These are phyloP conservation scores for Catamblyrhynchus diadema DNA, from an alignment of 2,797 vertebrate genomes.

Conservation along the genomic window DNA sequence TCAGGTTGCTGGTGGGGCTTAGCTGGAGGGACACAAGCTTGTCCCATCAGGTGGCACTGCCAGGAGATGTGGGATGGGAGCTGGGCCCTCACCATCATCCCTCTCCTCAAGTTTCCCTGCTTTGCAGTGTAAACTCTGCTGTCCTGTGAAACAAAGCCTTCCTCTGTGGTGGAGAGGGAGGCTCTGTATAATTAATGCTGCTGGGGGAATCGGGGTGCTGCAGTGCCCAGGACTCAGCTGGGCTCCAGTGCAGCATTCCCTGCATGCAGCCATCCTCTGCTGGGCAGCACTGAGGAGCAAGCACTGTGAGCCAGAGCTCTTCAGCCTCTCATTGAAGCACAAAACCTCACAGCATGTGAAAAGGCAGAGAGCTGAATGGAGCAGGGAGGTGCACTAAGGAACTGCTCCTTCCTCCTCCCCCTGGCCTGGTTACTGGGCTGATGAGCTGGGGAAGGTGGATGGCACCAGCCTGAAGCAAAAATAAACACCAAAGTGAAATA, in stretches of 20 bases:
- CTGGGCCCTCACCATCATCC: not conserved
- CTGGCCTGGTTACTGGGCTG: not conserved
- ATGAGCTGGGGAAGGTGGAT: not conserved
- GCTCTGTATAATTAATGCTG: not conserved
- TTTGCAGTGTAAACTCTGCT: not conserved
- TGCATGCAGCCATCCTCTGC: not conserved
- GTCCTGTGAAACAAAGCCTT: not conserved
- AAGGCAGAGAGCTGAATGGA: not conserved
- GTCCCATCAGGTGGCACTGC: not conserved
- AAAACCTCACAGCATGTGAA: not conserved
- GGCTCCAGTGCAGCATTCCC: not conserved
- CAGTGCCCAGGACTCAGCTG: not conserved
- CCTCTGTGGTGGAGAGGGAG: not conserved
- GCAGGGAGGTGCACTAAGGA: not conserved
- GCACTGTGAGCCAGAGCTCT: not conserved
- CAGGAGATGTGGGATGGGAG: not conserved
- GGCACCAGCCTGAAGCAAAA: not conserved
- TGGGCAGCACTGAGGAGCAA: not conserved
- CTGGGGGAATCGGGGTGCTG: accelerated
- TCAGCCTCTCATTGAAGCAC: not conserved
- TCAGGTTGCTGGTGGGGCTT: not conserved
- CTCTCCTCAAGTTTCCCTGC: not conserved
- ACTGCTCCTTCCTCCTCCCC: not conserved
- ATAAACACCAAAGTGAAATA: not conserved
- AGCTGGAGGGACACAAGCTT: not conserved